Base-by-base conservation (phyloP, 2,113 vertebrate genomes). In the Mus musculus region DNA sequence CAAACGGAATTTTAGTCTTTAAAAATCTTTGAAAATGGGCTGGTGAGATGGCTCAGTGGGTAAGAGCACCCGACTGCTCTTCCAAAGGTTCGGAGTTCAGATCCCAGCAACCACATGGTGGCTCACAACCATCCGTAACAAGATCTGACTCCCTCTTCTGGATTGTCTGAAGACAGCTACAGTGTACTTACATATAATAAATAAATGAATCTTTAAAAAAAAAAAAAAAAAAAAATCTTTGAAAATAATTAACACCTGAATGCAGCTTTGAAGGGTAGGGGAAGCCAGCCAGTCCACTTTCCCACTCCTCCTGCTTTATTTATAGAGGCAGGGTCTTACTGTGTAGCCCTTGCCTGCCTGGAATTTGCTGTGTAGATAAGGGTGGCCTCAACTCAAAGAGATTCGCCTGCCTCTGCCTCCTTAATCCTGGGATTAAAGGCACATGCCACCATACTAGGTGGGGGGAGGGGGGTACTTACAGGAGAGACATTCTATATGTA, bases 1-100 rank as follows among this genome's bases (percentile, higher is more conserved):
- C 91, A 65, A 93, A 86, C 93, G 94, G 84, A 95, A 59, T 63
- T 92, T 91, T 85, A 33, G 54, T 96, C 94, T 80, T 73, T 14
- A 67, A 86, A 85, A 56, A 42, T 69, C 56, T 90, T 81, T 81
- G 49, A 81, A 85, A 95, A 97, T 87, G n/a, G n/a, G n/a, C n/a
- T n/a, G n/a, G n/a, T n/a, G n/a, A n/a, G n/a, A n/a, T n/a, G n/a
- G n/a, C n/a, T n/a, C n/a, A n/a, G n/a, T n/a, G n/a, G n/a, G n/a
- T n/a, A n/a, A n/a, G n/a, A n/a, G n/a, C n/a, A n/a, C n/a, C n/a
- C n/a, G n/a, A n/a, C n/a, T n/a, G n/a, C n/a, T n/a, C n/a, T n/a
- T n/a, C n/a, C n/a, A n/a, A n/a, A n/a, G n/a, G n/a, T n/a, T n/a
- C n/a, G n/a, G n/a, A n/a, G n/a, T n/a, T n/a, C n/a, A n/a, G n/a